A percentile compares a stretch with the other conserved stretches of the same genome.
phyloP scores from a whole-genome alignment of 2,888 invertebrate species.

The Leptopterna dolabrata region DNA sequence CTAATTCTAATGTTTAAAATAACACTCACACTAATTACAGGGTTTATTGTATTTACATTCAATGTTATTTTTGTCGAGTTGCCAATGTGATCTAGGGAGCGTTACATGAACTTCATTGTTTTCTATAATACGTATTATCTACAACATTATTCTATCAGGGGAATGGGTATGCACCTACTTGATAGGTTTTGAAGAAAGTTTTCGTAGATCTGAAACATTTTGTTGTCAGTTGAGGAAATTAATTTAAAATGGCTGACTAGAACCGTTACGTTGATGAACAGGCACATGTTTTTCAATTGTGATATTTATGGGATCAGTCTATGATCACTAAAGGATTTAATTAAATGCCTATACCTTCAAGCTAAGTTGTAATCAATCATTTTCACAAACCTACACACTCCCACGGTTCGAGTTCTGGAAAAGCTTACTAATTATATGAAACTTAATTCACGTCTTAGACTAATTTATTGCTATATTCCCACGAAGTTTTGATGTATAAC shows the following conservation, averaged over 20 bases:
- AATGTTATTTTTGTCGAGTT: slow-evolving; percentile 13
- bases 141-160: neutral
- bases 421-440: slow-evolving; percentile 14
- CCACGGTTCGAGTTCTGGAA: neutral
- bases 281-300: slow-evolving; percentile 43
- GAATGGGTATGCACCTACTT: neutral
- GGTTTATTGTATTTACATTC: slow-evolving; percentile 54
- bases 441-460: slow-evolving; percentile 16
- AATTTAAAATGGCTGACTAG: neutral
- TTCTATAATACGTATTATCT: neutral
- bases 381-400: neutral
- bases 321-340: neutral
- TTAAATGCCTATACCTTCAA: neutral
- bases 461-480: slow-evolving; percentile 42
- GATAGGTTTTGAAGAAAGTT: neutral
- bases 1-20: neutral
- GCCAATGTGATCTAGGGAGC: slow-evolving; percentile 34
- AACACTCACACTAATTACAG: neutral
- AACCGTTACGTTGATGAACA: slow-evolving; percentile 40
- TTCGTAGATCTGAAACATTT: neutral
- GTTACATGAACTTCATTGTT: neutral
- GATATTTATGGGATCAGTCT: slow-evolving; percentile 44
- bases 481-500: neutral
- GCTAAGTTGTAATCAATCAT: slow-evolving; percentile 7
- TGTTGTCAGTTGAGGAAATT: neutral